Percentiles rank a stretch among this genome's conserved stretches.
phyloP scores from a whole-genome alignment of 2,888 invertebrate species.

The Rhagonycha lutea region DNA sequence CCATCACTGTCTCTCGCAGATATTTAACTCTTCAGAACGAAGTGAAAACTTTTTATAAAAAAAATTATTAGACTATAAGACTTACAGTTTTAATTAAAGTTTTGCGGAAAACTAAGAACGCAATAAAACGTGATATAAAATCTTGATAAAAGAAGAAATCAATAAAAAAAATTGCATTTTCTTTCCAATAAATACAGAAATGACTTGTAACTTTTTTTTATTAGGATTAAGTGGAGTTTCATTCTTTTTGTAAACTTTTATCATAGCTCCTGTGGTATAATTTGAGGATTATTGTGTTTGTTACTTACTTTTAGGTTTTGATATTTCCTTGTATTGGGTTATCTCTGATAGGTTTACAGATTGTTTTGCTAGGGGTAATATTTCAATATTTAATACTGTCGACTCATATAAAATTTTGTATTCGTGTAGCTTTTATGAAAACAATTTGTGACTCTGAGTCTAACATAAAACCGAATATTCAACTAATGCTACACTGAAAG shows the following conservation, averaged over 20 bases:
- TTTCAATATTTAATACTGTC: background rate
- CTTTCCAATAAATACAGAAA: background rate
- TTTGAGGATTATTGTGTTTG: background rate
- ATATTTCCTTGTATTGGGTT: background rate
- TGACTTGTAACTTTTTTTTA: background rate
- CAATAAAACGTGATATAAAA: background rate
- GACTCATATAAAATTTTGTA: background rate
- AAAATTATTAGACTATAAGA: background rate
- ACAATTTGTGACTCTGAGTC: background rate
- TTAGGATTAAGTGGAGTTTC: background rate
- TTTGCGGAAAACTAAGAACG: background rate
- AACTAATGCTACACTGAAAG: background rate
- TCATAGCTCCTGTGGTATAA: background rate
- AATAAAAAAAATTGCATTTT: background rate
- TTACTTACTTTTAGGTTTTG: background rate
- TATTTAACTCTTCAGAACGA: background rate
- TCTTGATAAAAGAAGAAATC: background rate
- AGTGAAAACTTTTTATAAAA: background rate
- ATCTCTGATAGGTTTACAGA: background rate
- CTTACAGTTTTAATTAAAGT: background rate
- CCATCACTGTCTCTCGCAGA: background rate
- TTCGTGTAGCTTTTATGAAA: background rate
- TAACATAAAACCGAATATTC: background rate
- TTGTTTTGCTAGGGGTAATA: background rate
- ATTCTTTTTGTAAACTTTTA: background rate